Evolutionary conservation across 2,888 invertebrate species (phyloP), one percentile per base, ranked within the genome.

Genomic region (Tetragonisca angustula): DNA sequence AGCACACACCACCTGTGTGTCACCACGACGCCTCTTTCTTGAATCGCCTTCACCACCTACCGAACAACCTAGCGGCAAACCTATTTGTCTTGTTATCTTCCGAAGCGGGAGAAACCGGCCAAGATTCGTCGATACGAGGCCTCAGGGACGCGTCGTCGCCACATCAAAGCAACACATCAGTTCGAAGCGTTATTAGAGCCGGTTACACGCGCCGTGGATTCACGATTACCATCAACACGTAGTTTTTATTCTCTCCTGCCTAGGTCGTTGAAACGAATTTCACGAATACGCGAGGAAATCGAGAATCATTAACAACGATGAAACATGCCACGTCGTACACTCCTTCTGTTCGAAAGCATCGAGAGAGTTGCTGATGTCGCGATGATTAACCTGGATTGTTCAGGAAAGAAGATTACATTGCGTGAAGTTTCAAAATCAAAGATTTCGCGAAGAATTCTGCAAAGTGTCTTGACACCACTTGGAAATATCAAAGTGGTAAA

Each of bases 141-240:
- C 71, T 70, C 32, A 54, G 24, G 52, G 24, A 59, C 17, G 56
- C n/a, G 56, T 11, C n/a, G 56, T 21, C 21, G 50, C 76, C 54
- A 27, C 68, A 32, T 24, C 54, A 68, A 50, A 56, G 2, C 59
- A 67, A 32, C 36, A n/a, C n/a, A n/a, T n/a, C n/a, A n/a, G 64
- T 32, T 9, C n/a, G 61, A n/a, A 32, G 54, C 72, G 82, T 74
- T 78, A 81, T 85, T 86, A 79, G 61, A 50, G 70, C 70, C 21
- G 52, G 88, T 80, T 79, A 50, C 73, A 81, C 75, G 75, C 64
- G 36, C 43, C 27, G 43, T 79, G 82, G 82, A 88, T 77, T 87
- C 85, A 81, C 81, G 71, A 49, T 77, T 54, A 43, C 74, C 86
- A 81, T 87, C 81, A 85, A 49, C 81, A 81, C 75, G 64, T 9